These are phyloP conservation scores for Pelagia noctiluca DNA, from an alignment of 30 jellyfish, hydroid and myxozoan species.

Conservation along the genomic window DNA sequence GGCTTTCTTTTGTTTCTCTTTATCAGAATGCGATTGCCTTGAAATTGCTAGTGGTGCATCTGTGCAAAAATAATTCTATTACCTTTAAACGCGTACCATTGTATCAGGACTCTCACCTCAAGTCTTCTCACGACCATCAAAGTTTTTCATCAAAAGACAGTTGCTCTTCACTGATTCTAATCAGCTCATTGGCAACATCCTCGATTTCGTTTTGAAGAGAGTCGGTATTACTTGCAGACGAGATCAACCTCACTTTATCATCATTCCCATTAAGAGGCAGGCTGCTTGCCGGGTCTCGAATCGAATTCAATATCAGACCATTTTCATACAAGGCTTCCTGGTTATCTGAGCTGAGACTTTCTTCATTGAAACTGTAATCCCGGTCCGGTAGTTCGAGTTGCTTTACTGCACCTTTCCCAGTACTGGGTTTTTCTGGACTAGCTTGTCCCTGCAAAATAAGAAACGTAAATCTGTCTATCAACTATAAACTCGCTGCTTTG, in stretches of 20 bases:
- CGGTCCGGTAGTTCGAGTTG: constrained; percentile 7
- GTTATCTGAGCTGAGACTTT: not conserved
- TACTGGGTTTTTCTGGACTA: not conserved
- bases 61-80: no score
- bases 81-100: not conserved
- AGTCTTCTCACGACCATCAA: not conserved
- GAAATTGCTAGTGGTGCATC: not conserved
- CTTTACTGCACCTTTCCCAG: not conserved
- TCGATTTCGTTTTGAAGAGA: constrained; percentile 32
- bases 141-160: constrained; percentile 41
- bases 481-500: no score
- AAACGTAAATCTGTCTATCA: no score
- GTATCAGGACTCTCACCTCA: not conserved
- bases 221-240: not conserved
- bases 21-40: no score
- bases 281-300: constrained; percentile 8
- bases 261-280: not conserved
- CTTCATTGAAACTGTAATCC: not conserved
- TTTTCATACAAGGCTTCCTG: constrained; percentile 28
- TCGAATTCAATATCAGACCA: constrained; percentile 52
- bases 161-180: constrained; percentile 67
- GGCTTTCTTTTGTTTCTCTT: no score
- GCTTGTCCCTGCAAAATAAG: not conserved
- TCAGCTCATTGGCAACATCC: constrained; percentile 64
- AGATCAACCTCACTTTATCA: not conserved